Percentiles rank a stretch among this genome's conserved stretches.
These are phyloP conservation scores for Vesta saturnalis DNA, from an alignment of 2,888 invertebrate species.

Conservation along the genomic window DNA sequence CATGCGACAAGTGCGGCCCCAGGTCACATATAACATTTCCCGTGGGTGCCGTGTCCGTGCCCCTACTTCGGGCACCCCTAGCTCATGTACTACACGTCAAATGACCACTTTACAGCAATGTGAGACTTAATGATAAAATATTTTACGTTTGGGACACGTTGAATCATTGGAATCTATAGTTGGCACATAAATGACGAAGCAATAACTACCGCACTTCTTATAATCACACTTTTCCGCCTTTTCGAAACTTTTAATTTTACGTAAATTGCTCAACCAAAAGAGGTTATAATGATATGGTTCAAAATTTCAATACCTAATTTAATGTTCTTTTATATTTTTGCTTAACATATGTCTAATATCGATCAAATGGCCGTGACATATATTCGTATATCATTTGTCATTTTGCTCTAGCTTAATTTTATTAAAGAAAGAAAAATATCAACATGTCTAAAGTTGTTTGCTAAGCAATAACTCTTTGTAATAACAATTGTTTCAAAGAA, in stretches of 20 bases:
- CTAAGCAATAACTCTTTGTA: not conserved
- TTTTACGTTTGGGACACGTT: slow-evolving; percentile 62
- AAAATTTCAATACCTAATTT: no score
- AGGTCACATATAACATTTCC: slow-evolving; percentile 50
- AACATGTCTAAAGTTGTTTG: slow-evolving; percentile 1
- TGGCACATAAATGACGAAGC: slow-evolving; percentile 15
- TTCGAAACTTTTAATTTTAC: not conserved
- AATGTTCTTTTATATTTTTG: no score
- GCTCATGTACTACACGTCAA: slow-evolving; percentile 61
- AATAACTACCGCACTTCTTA: not conserved
- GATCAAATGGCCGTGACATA: not conserved
- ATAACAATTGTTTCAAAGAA: slow-evolving; percentile 1
- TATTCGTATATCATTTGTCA: slow-evolving; percentile 1
- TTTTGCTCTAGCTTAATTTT: slow-evolving; percentile 1
- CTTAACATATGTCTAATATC: not conserved
- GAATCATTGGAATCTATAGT: slow-evolving; percentile 61
- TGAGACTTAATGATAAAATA: slow-evolving; percentile 65
- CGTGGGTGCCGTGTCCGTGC: slow-evolving; percentile 40
- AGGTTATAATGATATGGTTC: no score
- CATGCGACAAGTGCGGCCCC: slow-evolving; percentile 48
- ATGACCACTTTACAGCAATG: slow-evolving; percentile 66
- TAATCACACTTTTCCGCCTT: not conserved
- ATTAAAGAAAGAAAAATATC: slow-evolving; percentile 1
- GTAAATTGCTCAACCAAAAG: no score
- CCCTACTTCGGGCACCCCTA: slow-evolving; percentile 36